phyloP scores from a whole-genome alignment of 1,140 invertebrate species.

The Apis dorsata region DNA sequence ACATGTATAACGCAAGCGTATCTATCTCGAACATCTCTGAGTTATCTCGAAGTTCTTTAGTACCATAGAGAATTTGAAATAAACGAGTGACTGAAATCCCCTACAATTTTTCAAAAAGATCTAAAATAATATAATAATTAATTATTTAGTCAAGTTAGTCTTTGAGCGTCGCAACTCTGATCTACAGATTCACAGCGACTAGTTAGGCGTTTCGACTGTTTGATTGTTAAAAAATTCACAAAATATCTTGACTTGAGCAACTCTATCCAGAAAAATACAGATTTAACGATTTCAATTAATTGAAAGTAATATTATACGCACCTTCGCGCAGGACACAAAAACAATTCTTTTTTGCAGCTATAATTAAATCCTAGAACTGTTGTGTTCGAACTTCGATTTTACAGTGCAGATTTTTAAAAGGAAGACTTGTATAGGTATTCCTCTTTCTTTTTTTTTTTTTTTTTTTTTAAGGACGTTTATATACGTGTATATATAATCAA shows the following conservation, averaged over 20 bases:
- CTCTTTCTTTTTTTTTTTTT: no score
- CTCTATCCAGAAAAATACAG: background rate
- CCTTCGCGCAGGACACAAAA: background rate
- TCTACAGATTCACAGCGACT: background rate
- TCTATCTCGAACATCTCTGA: slow-evolving; percentile 24
- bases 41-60: slow-evolving; percentile 8
- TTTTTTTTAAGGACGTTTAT: background rate
- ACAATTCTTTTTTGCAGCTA: background rate
- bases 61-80: slow-evolving; percentile 16
- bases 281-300: no score
- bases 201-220: background rate
- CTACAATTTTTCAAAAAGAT: background rate
- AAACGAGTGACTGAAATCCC: background rate
- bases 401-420: slow-evolving; percentile 37
- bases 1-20: background rate
- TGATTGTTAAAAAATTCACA: background rate
- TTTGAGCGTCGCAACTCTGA: background rate
- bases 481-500: background rate
- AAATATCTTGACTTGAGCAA: slow-evolving; percentile 22
- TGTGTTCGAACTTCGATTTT: slow-evolving; percentile 3
- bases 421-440: slow-evolving; percentile 55
- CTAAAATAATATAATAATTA: no score
- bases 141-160: background rate
- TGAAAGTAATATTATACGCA: no score
- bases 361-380: slow-evolving; percentile 7